Evolutionary conservation across 2,113 vertebrate genomes (phyloP).

Genomic region (Edolisoma coerulescens): DNA sequence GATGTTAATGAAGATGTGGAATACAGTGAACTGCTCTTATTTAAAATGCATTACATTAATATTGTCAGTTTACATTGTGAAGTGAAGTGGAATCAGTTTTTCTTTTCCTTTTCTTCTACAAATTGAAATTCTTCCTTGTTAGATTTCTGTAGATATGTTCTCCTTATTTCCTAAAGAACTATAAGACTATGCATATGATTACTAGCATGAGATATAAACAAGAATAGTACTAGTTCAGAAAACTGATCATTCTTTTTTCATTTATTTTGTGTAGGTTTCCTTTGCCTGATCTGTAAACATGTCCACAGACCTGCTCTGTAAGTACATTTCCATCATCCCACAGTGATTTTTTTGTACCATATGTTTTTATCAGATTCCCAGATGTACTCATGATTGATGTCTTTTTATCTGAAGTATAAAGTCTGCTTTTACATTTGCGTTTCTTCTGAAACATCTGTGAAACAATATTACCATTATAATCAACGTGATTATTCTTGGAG

Average conservation of each 20-base stretch:
- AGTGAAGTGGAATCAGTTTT: neutral
- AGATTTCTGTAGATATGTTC: neutral
- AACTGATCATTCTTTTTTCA: conserved; percentile 27
- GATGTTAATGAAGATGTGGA: neutral
- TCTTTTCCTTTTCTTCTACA: neutral
- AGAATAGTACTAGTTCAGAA: neutral
- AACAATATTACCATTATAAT: conserved; percentile 58
- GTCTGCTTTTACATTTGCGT: conserved; percentile 37
- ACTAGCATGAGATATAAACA: neutral
- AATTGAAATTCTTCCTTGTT: neutral
- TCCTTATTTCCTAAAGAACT: neutral
- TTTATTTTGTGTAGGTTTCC: conserved; percentile 59
- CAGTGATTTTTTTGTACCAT: conserved; percentile 22
- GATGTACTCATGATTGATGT: conserved; percentile 38
- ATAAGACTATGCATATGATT: neutral
- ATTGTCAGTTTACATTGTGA: neutral
- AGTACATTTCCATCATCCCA: conserved; percentile 34
- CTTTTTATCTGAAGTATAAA: conserved; percentile 45
- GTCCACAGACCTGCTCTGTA: conserved; percentile 64
- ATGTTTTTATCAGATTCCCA: conserved; percentile 35
- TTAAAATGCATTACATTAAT: neutral
- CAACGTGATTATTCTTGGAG: conserved; percentile 33
- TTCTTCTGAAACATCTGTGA: conserved; percentile 47
- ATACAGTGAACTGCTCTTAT: neutral
- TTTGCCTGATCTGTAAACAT: conserved; percentile 62